Conservation (phyloP, 2,113 vertebrate genomes). For the Pangasianodon gigas region DNA sequence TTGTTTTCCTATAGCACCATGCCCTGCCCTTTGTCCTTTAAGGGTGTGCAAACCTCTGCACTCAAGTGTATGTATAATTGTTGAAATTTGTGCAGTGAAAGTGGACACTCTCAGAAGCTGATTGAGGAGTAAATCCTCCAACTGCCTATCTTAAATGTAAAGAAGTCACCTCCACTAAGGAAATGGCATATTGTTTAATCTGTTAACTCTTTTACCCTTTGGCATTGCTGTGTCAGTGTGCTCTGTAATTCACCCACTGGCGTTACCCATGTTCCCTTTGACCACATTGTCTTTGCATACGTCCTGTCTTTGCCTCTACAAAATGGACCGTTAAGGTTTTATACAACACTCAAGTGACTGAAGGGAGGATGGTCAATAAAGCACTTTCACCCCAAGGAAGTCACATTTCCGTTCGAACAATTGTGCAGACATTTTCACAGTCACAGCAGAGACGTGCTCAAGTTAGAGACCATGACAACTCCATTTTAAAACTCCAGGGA, state of each 20-base stretch:
- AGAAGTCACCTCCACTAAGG: background rate
- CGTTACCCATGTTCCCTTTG: slow-evolving; percentile 22
- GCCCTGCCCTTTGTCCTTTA: background rate
- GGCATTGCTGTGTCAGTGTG: slow-evolving; percentile 9
- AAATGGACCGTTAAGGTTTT: slow-evolving; percentile 30
- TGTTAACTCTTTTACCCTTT: slow-evolving; percentile 10
- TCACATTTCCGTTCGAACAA: slow-evolving; percentile 6
- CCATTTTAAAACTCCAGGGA: background rate
- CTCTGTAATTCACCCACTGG: slow-evolving; percentile 28
- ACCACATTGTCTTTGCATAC: slow-evolving; percentile 16
- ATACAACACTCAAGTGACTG: slow-evolving; percentile 33
- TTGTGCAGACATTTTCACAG: slow-evolving; percentile 10
- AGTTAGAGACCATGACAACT: background rate
- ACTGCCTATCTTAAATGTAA: background rate
- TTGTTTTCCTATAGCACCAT: background rate
- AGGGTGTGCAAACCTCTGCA: background rate
- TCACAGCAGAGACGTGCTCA: slow-evolving; percentile 7
- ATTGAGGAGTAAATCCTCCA: background rate
- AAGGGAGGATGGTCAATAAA: slow-evolving; percentile 29
- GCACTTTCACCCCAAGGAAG: slow-evolving; percentile 36
- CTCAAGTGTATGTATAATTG: background rate
- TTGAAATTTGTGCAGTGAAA: background rate
- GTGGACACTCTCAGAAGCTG: background rate
- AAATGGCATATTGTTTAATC: slow-evolving; percentile 16
- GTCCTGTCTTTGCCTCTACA: slow-evolving; percentile 37